Evolutionary conservation across 1,140 invertebrate species (phyloP).

Genomic region (Trissolcus basalis): DNA sequence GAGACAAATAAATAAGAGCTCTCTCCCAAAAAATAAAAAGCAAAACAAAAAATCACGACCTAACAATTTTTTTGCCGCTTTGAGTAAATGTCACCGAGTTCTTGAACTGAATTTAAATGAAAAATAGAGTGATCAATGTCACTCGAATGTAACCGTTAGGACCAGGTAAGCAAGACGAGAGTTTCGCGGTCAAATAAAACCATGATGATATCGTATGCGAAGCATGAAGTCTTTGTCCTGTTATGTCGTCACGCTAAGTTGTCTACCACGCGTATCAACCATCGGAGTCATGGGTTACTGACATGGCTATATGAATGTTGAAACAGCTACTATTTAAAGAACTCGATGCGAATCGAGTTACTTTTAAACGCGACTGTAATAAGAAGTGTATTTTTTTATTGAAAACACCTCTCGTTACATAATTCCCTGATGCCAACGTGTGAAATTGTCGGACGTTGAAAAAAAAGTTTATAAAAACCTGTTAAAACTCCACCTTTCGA

Average conservation of each 20-base stretch:
- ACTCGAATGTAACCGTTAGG: slow-evolving; percentile 51
- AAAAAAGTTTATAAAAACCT: slow-evolving; percentile 16
- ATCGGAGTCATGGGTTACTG: slow-evolving; percentile 47
- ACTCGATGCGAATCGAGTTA: neutral
- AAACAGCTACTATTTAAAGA: slow-evolving; percentile 23
- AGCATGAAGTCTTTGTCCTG: slow-evolving; percentile 73
- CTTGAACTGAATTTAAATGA: neutral
- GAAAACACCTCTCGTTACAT: neutral
- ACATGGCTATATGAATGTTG: slow-evolving; percentile 33
- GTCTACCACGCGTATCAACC: slow-evolving; percentile 50
- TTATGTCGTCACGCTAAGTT: slow-evolving; percentile 70
- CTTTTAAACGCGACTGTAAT: neutral
- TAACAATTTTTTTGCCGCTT: too few species aligned
- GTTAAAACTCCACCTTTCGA: slow-evolving; percentile 28
- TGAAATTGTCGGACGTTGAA: too few species aligned
- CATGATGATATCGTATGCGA: slow-evolving; percentile 67
- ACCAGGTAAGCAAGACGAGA: slow-evolving; percentile 53
- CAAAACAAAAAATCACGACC: too few species aligned
- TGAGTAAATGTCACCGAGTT: too few species aligned
- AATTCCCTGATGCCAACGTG: neutral
- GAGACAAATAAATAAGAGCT: too few species aligned
- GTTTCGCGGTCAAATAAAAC: slow-evolving; percentile 63
- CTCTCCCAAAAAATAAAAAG: too few species aligned
- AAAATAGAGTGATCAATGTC: slow-evolving; percentile 27
- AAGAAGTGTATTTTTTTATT: slow-evolving; percentile 2